These are phyloP conservation scores for Podarcis raffonei DNA, from an alignment of 2,113 vertebrate genomes.

Conservation along the genomic window DNA sequence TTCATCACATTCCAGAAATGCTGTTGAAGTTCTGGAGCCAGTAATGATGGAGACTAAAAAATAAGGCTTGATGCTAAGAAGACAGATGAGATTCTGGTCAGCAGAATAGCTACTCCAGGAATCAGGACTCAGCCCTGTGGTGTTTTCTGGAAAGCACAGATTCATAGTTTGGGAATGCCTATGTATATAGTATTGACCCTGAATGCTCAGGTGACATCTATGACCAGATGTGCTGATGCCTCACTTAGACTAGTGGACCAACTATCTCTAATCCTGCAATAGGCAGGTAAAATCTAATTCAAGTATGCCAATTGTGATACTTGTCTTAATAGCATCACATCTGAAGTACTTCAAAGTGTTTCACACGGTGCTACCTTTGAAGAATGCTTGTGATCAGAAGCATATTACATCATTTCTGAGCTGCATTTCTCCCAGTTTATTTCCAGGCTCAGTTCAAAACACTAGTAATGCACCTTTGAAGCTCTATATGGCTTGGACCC, in stretches of 20 bases:
- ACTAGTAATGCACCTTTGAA: too few relatives aligned
- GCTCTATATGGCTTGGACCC: too few relatives aligned
- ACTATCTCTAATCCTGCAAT: not conserved
- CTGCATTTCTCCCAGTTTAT: too few relatives aligned
- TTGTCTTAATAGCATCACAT: not conserved
- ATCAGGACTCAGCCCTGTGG: not conserved
- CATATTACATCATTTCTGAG: too few relatives aligned
- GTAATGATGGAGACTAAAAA: not conserved
- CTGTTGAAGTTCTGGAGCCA: not conserved
- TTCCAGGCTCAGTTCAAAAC: too few relatives aligned
- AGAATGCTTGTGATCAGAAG: too few relatives aligned
- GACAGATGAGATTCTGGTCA: not conserved
- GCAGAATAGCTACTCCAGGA: not conserved
- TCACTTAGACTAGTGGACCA: not conserved
- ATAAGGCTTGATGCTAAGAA: not conserved
- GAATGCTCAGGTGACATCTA: too few relatives aligned
- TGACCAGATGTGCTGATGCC: too few relatives aligned
- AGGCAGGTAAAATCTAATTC: not conserved
- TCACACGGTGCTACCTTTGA: too few relatives aligned
- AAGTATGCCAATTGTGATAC: not conserved
- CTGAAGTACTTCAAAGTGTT: not conserved
- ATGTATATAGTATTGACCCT: too few relatives aligned
- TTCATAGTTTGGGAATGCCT: too few relatives aligned
- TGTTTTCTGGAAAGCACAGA: too few relatives aligned
- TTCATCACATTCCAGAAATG: not conserved